Conservation (phyloP, 2,888 invertebrate species). For the Agapostemon virescens region DNA sequence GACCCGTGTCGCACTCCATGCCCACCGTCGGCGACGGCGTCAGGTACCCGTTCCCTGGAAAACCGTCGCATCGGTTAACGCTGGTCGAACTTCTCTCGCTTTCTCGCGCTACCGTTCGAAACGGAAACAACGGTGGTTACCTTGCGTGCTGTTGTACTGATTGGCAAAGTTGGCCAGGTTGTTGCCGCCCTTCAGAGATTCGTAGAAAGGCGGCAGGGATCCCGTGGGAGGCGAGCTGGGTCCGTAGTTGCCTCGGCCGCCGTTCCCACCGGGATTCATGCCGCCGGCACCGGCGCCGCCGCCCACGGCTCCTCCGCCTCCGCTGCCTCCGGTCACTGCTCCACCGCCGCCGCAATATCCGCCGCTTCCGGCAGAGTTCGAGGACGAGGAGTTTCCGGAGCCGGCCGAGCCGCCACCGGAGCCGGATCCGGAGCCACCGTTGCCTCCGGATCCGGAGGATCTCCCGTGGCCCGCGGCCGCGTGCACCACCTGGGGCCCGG, state of each 20-base stretch:
- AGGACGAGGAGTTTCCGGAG: constrained; percentile 71
- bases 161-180: constrained; percentile 85
- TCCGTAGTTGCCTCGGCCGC: constrained; percentile 90
- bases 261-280: constrained; percentile 89
- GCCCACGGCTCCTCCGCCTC: constrained; percentile 83
- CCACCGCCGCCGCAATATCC: constrained; percentile 82
- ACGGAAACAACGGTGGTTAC: constrained; percentile 53
- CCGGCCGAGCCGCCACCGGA: constrained; percentile 70
- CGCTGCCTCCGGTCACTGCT: constrained; percentile 80
- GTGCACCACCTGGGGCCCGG: constrained; percentile 75
- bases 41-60: constrained; percentile 84
- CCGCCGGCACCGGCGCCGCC: constrained; percentile 88
- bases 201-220: constrained; percentile 93
- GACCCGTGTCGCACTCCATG: constrained; percentile 89
- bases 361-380: constrained; percentile 71
- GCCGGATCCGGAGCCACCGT: constrained; percentile 76
- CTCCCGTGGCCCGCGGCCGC: constrained; percentile 88
- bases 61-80: neutral
- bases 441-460: constrained; percentile 82
- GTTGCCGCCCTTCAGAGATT: constrained; percentile 91
- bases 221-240: constrained; percentile 94
- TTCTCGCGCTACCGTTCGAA: too few relatives aligned
- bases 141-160: constrained; percentile 83
- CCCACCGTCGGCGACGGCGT: constrained; percentile 86
- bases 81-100: neutral